Base-by-base conservation (phyloP, 2,888 invertebrate genomes). In the Chloroclystis v-ata region DNA sequence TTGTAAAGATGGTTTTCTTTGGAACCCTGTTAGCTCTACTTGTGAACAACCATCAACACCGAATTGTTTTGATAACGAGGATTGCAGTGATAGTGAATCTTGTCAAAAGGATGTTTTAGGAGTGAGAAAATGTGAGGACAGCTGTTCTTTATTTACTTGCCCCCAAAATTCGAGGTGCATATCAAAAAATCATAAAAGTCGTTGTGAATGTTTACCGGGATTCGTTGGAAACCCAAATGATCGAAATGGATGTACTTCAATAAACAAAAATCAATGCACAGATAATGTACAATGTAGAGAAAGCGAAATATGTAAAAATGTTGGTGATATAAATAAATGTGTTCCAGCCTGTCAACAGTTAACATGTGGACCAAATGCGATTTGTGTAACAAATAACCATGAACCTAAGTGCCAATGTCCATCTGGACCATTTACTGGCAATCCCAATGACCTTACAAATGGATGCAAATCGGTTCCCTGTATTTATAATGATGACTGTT, bases 201-300 rank as follows among this genome's bases (percentile, higher is more conserved):
- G 91, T 65, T 98, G 97, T 70, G 93, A 95, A 66, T 98, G 97
- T 71, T 82, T 94, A 11, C 82, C 91, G 28, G 96, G 96, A 2
- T 97, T 91, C 75, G 91, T 92, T 8, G 97, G 97, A 28, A 97
- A 97, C 85, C 95, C 97, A 11, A 95, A 95, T 65, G 95, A 96
- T 69, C 91, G 97, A 14, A 92, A 92, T 57, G 97, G 97, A n/a
- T 97, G 97, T 66, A 89, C 91, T 60, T 90, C 90, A 9, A 76
- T 92, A 1, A 88, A 91, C 10, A 92, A 91, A 72, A 92, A 96
- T 64, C 91, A 93, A 72, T 97, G 97, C 65, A 86, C 89, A 9
- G 91, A 92, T 30, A 94, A 96, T 75, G 92, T 91, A 25, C 94
- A 96, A 72, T 97, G 97, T 65, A 83, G 92, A 24, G 96, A 96